Evolutionary conservation across 2,888 invertebrate species (phyloP).

Genomic region (Scaptomyza reducta): DNA sequence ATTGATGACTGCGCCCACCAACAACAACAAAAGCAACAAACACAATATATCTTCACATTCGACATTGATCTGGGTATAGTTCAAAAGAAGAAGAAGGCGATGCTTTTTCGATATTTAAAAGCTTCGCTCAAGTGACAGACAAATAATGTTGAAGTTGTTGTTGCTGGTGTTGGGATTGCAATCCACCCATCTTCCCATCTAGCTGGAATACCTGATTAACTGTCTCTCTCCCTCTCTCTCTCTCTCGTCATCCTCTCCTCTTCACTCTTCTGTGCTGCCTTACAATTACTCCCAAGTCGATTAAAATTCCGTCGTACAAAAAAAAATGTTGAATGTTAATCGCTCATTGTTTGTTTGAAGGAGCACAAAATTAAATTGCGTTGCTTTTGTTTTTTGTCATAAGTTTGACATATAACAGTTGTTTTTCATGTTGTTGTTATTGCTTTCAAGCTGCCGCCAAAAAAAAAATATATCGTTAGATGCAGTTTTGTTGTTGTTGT

Average conservation of each 20-base stretch:
- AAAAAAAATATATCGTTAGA: conserved; percentile 33
- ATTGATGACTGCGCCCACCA: conserved; percentile 73
- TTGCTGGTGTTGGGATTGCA: conserved; percentile 22
- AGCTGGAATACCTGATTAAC: conserved; percentile 13
- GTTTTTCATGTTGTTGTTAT: conserved; percentile 16
- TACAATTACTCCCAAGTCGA: conserved; percentile 57
- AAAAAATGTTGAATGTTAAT: conserved; percentile 68
- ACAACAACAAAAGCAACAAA: not conserved
- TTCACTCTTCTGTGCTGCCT: not conserved
- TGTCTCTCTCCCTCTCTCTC: not conserved
- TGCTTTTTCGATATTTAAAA: conserved; percentile 25
- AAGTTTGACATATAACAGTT: conserved; percentile 71
- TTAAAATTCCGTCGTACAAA: conserved; percentile 70
- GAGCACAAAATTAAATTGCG: conserved; percentile 72
- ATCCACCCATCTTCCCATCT: conserved; percentile 51
- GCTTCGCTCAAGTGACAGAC: conserved; percentile 53
- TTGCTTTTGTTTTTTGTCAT: conserved; percentile 47
- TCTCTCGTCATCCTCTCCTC: not conserved
- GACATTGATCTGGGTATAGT: conserved; percentile 44
- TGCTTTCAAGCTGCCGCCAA: conserved; percentile 66
- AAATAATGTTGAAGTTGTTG: conserved; percentile 16
- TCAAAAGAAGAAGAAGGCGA: conserved; percentile 14
- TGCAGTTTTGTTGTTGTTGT: conserved; percentile 43
- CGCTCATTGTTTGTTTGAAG: conserved; percentile 70
- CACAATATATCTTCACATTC: conserved; percentile 24